Evolutionary conservation across 1,140 invertebrate genomes (phyloP).

Genomic region (Euura saliciscinereae): DNA sequence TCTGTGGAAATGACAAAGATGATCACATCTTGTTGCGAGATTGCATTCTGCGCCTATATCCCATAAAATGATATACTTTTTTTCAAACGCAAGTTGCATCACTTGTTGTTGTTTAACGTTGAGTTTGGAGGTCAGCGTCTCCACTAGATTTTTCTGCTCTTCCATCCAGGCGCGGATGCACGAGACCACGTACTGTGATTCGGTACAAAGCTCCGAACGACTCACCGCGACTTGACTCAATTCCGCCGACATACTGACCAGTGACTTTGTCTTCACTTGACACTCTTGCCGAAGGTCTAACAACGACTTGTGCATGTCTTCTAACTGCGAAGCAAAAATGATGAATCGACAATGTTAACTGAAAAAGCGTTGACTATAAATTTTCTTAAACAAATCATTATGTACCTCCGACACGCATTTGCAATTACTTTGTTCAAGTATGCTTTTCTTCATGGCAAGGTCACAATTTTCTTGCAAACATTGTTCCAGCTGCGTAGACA

Average conservation of each 20-base stretch:
- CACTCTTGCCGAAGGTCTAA: constrained; percentile 42
- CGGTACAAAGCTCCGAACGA: constrained; percentile 44
- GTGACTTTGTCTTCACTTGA: constrained; percentile 41
- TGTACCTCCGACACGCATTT: constrained; percentile 42
- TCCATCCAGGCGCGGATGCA: constrained; percentile 46
- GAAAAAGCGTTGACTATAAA: background rate
- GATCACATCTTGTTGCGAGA: too few species aligned
- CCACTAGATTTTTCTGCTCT: constrained; percentile 37
- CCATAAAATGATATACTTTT: constrained; percentile 36
- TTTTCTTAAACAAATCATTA: constrained; percentile 9
- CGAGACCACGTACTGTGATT: constrained; percentile 41
- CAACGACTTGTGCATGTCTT: constrained; percentile 41
- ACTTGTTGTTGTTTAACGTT: constrained; percentile 43
- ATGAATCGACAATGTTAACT: background rate
- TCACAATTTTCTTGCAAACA: constrained; percentile 39
- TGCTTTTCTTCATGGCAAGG: constrained; percentile 39
- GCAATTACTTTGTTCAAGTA: constrained; percentile 38
- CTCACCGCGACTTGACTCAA: constrained; percentile 38
- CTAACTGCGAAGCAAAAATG: constrained; percentile 28
- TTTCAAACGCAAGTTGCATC: constrained; percentile 36
- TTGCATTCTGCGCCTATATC: background rate
- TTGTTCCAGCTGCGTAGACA: constrained; percentile 41
- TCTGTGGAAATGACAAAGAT: constrained; percentile 26
- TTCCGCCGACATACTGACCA: constrained; percentile 42
- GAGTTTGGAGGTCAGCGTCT: constrained; percentile 35